Conservation (phyloP, 1,140 invertebrate species). For the Adelges cooleyi region DNA sequence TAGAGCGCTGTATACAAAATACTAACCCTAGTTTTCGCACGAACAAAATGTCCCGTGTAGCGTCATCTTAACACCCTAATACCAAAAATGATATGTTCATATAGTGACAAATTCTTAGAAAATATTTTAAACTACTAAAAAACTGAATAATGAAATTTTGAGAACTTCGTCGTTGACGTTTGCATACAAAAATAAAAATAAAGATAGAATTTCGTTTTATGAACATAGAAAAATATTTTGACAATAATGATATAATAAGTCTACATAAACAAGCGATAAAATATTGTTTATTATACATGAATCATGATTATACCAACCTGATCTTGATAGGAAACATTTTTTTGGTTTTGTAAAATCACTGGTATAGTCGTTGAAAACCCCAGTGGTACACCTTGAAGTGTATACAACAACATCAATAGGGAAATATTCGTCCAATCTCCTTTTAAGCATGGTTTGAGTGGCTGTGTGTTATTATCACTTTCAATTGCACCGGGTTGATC, state of each 20-base stretch:
- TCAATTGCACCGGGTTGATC: no score
- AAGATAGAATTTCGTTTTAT: not conserved
- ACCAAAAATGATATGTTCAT: no score
- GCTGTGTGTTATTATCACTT: no score
- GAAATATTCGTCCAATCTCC: conserved; percentile 62
- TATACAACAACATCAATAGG: conserved; percentile 80
- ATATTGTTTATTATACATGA: conserved; percentile 43
- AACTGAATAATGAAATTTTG: not conserved
- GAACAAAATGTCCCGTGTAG: no score
- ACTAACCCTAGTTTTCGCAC: no score
- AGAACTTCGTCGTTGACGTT: not conserved
- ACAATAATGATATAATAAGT: not conserved
- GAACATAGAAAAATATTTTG: not conserved
- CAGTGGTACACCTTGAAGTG: conserved; percentile 91
- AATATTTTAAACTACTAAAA: not conserved
- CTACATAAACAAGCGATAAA: not conserved
- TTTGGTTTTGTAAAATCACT: conserved; percentile 83
- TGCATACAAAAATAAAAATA: not conserved
- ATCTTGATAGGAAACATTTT: conserved; percentile 82
- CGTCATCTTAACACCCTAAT: no score
- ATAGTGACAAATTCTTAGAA: no score
- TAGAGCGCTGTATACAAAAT: no score
- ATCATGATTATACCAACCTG: no score
- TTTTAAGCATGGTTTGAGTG: not conserved
- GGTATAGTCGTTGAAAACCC: conserved; percentile 87